These are phyloP conservation scores for Hirtodrosophila histrioides DNA, from an alignment of 2,888 invertebrate species.

Conservation along the genomic window DNA sequence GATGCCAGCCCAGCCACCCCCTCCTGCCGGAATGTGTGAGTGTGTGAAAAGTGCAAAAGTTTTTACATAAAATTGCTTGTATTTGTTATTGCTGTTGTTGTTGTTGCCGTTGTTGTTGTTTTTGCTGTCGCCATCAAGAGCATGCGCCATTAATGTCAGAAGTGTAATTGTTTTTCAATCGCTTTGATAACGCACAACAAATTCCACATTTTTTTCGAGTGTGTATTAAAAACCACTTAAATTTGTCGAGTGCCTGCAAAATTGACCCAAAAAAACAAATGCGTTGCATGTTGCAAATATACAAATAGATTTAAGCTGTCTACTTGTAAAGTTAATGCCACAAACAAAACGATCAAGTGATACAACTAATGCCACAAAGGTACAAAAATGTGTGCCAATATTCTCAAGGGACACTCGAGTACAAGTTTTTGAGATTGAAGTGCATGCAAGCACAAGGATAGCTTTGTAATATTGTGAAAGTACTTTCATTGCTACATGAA, in stretches of 20 bases:
- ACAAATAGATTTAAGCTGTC: conserved; percentile 19
- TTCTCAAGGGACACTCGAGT: conserved; percentile 9
- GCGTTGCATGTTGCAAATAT: conserved; percentile 1
- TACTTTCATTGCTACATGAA: too few relatives aligned
- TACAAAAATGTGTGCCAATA: conserved; percentile 18
- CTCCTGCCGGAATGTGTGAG: background rate
- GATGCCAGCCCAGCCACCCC: conserved; percentile 26
- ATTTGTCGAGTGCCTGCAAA: conserved; percentile 56
- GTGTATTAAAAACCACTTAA: conserved; percentile 63
- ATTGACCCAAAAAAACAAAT: conserved; percentile 74
- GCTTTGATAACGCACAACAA: conserved; percentile 65
- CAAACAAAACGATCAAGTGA: conserved; percentile 23
- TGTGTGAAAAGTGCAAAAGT: conserved; percentile 37
- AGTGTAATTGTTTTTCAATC: conserved; percentile 79
- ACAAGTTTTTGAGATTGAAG: too few relatives aligned
- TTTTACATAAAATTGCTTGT: conserved; percentile 34
- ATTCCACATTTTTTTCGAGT: conserved; percentile 61
- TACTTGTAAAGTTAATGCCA: conserved; percentile 39
- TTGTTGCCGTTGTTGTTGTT: conserved; percentile 12
- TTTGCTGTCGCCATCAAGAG: conserved; percentile 30
- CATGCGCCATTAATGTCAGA: conserved; percentile 68
- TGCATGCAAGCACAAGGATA: too few relatives aligned
- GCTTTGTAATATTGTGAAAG: too few relatives aligned
- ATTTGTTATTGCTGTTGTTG: conserved; percentile 16
- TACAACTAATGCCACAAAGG: conserved; percentile 23